Evolutionary conservation across 2,888 invertebrate genomes (phyloP).

Genomic region (Seladonia tumulorum): DNA sequence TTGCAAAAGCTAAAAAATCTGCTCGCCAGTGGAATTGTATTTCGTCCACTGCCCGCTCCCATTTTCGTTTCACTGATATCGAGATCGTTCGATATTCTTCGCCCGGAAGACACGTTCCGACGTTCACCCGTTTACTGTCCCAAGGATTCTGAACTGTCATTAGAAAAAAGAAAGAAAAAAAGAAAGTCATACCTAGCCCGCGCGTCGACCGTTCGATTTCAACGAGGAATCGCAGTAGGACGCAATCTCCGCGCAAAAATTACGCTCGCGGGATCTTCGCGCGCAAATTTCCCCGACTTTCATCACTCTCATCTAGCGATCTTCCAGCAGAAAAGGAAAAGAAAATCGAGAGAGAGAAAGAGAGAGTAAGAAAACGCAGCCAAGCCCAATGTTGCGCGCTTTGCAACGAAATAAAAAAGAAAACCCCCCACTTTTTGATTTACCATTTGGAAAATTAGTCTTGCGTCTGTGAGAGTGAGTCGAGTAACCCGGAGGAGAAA

Average conservation of each 20-base stretch:
- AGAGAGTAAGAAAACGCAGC: not conserved
- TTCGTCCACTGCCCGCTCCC: constrained; percentile 6
- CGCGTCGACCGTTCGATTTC: not conserved
- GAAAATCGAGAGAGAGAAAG: not conserved
- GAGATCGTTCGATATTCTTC: not conserved
- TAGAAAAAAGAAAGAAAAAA: not conserved
- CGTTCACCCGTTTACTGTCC: constrained; percentile 24
- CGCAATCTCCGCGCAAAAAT: not conserved
- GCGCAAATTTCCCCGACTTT: constrained; percentile 22
- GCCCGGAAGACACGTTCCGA: not conserved
- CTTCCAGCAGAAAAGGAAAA: not conserved
- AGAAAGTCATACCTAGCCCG: not conserved
- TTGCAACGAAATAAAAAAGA: not conserved
- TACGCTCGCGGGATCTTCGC: constrained; percentile 2
- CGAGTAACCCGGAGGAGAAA: constrained; percentile 14
- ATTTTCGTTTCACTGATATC: constrained; percentile 10
- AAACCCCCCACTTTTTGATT: constrained; percentile 23
- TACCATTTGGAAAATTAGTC: constrained; percentile 34
- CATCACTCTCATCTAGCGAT: constrained; percentile 43
- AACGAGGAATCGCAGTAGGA: not conserved
- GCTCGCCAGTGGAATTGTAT: constrained; percentile 48
- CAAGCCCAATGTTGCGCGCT: constrained; percentile 28
- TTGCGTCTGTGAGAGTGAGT: constrained; percentile 47
- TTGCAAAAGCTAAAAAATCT: constrained; percentile 59
- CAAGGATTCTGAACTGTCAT: not conserved